Evolutionary conservation across 2,888 invertebrate genomes (phyloP), one percentile per base, ranked within the genome.

Genomic region (Diachrysia chrysitis): DNA sequence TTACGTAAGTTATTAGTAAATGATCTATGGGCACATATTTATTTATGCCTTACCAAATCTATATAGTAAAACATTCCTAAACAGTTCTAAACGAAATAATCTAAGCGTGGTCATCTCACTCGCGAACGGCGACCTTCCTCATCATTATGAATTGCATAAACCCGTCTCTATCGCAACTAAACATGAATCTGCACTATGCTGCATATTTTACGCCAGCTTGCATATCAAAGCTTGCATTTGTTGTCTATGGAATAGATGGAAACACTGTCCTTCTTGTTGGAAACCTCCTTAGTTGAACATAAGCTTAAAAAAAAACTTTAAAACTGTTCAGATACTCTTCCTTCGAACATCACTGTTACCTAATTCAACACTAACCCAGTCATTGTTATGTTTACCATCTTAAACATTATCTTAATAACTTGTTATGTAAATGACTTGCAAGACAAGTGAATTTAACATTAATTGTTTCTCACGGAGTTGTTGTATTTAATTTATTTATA

Each of bases 381-480:
- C 63, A 66, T 66, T 59, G 68, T 63, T 65, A 10, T 77, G 69
- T 76, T 68, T 76, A 71, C 65, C 58, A 66, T 66, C 42, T 32
- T 66, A 7, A 71, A 81, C 63, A 66, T 63, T 66, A 70, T 65
- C 67, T 46, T 66, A 25, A 75, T 63, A 65, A 63, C 69, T 58
- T 58, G 62, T 79, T 79, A 79, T 80, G 66, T 82, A 77, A 78
- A 78, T 74, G 74, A 42, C 32, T 63, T 69, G 53, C 69, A 69
- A 78, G 73, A 63, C 60, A 61, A 69, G 63, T 60, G 69, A 73
- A 63, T 71, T 60, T 68, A 62, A 69, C 66, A 70, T 57, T 67
- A 73, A 78, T 73, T 73, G 69, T 79, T 83, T 82, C 78, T 75
- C 83, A 83, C 78, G 71, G 64, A 69, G 71, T 62, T 73, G 60